These are phyloP conservation scores for Philaethria dido DNA, from an alignment of 2,888 invertebrate genomes.

Conservation along the genomic window DNA sequence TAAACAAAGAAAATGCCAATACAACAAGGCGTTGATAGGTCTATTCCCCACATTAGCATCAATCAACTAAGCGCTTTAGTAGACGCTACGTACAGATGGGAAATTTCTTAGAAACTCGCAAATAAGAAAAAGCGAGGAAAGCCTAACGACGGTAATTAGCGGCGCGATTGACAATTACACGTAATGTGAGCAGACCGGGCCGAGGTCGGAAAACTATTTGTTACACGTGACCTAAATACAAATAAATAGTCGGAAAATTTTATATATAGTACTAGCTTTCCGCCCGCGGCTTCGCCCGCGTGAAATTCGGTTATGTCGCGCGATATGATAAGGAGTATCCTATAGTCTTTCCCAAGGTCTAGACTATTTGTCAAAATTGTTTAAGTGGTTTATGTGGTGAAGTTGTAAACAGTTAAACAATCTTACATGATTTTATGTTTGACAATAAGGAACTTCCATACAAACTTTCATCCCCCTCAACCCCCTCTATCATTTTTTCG, in stretches of 20 bases:
- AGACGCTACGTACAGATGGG: slow-evolving; percentile 19
- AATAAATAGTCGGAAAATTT: neutral
- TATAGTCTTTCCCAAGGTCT: too few relatives aligned
- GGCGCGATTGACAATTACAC: slow-evolving; percentile 44
- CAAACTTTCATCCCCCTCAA: too few relatives aligned
- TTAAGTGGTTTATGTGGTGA: too few relatives aligned
- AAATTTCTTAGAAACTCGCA: slow-evolving; percentile 36
- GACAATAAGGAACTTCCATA: too few relatives aligned
- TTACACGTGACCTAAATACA: slow-evolving; percentile 17
- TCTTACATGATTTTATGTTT: too few relatives aligned
- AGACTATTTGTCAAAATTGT: too few relatives aligned
- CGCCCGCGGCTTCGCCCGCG: too few relatives aligned
- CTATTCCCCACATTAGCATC: slow-evolving; percentile 34
- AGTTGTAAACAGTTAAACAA: too few relatives aligned
- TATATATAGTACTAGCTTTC: too few relatives aligned
- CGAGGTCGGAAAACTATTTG: slow-evolving; percentile 22
- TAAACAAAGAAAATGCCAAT: neutral
- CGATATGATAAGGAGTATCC: too few relatives aligned
- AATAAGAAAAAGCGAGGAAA: slow-evolving; percentile 44
- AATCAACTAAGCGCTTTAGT: slow-evolving; percentile 34
- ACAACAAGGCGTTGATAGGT: slow-evolving; percentile 21
- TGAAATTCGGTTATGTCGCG: too few relatives aligned
- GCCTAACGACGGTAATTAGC: slow-evolving; percentile 43
- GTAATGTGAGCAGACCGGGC: slow-evolving; percentile 18
- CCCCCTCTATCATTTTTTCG: too few relatives aligned